Percentiles rank a stretch among this genome's conserved stretches.
These are phyloP conservation scores for Lathamus discolor DNA, from an alignment of 2,113 vertebrate genomes.

Conservation along the genomic window DNA sequence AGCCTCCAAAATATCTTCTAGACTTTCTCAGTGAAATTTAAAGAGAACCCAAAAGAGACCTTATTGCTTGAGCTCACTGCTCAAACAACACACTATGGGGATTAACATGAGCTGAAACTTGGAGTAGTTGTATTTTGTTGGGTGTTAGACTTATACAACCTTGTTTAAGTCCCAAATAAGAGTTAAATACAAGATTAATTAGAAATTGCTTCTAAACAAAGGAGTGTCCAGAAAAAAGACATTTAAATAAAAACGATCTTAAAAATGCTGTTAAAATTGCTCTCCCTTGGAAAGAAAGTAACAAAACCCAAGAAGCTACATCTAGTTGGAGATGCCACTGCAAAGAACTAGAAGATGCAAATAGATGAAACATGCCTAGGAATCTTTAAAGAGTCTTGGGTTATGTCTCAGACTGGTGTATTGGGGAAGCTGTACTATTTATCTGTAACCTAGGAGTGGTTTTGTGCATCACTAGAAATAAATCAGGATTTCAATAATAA, in stretches of 20 bases:
- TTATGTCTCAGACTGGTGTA: background rate
- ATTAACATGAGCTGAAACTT: background rate
- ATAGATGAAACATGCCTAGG: background rate
- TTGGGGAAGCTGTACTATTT: background rate
- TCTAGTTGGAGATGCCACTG: background rate
- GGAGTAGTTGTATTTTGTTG: background rate
- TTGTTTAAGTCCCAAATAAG: background rate
- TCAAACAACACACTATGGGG: background rate
- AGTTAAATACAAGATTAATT: background rate
- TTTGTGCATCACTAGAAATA: background rate
- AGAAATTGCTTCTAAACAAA: background rate
- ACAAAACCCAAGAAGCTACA: background rate
- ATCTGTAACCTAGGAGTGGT: background rate
- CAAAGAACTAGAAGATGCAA: background rate
- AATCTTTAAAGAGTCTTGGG: background rate
- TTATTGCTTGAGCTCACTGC: background rate
- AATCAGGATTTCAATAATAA: background rate
- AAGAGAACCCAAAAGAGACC: background rate
- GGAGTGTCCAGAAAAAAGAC: background rate
- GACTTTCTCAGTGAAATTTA: background rate
- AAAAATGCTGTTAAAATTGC: background rate
- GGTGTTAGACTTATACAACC: rapidly evolving
- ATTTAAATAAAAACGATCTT: background rate
- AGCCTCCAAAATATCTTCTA: background rate
- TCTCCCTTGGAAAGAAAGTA: background rate